These are phyloP conservation scores for Callosobruchus maculatus DNA, from an alignment of 2,888 invertebrate genomes.

Conservation along the genomic window DNA sequence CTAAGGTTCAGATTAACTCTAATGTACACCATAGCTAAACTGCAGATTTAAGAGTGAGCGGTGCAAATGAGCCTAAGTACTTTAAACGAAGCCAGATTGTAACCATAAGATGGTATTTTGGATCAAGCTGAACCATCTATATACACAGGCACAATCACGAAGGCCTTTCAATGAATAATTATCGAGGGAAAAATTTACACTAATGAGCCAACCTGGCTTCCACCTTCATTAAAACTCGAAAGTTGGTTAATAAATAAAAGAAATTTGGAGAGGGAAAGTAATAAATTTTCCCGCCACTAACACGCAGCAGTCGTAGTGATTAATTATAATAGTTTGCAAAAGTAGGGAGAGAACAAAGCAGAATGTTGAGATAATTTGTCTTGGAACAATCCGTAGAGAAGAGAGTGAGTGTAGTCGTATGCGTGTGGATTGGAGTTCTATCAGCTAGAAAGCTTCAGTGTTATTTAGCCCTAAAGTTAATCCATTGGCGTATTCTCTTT, in stretches of 20 bases:
- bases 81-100: too few species aligned
- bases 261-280: neutral
- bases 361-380: slow-evolving; percentile 25
- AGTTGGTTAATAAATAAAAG: slow-evolving; percentile 12
- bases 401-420: neutral
- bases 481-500: too few species aligned
- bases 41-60: too few species aligned
- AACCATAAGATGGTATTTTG: neutral
- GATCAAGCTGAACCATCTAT: neutral
- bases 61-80: too few species aligned
- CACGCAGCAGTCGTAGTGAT: slow-evolving; percentile 18
- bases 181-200: neutral
- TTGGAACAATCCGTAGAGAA: slow-evolving; percentile 14
- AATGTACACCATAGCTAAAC: too few species aligned
- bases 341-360: slow-evolving; percentile 19
- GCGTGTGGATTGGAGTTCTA: neutral
- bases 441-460: neutral
- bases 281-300: slow-evolving; percentile 9
- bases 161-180: neutral
- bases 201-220: neutral
- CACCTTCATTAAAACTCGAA: slow-evolving; percentile 9
- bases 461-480: too few species aligned
- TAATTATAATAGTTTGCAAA: slow-evolving; percentile 19
- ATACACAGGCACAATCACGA: neutral
- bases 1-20: too few species aligned